Conservation (phyloP, 2,797 vertebrate genomes). For the Borostomias antarcticus region DNA sequence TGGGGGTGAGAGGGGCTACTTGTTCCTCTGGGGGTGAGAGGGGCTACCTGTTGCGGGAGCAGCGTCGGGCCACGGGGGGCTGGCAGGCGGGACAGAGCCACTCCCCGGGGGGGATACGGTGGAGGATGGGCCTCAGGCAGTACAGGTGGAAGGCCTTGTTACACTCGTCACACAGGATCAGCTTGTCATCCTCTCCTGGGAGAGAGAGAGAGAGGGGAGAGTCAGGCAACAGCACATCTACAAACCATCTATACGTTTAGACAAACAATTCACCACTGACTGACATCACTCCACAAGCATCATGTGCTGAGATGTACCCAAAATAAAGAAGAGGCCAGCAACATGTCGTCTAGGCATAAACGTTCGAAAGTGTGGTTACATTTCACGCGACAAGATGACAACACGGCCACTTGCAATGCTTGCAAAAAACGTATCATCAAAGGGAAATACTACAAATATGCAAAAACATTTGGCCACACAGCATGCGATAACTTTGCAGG, state of each 20-base stretch:
- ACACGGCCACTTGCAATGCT: no score
- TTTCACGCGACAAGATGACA: no score
- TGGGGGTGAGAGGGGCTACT: neutral
- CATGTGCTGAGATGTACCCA: no score
- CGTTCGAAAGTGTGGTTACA: no score
- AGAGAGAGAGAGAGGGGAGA: neutral
- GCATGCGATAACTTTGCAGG: no score
- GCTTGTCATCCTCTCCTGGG: slow-evolving; percentile 93
- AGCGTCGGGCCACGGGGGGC: slow-evolving; percentile 86
- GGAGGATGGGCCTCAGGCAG: slow-evolving; percentile 91
- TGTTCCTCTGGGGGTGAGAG: no score
- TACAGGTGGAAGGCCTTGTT: slow-evolving; percentile 99
- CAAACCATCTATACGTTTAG: neutral
- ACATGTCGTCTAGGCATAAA: no score
- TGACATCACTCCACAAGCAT: no score
- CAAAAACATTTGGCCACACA: no score
- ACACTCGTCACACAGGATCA: slow-evolving; percentile 96
- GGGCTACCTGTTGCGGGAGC: slow-evolving; percentile 86
- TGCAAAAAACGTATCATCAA: no score
- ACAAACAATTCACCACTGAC: neutral
- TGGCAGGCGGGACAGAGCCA: slow-evolving; percentile 98
- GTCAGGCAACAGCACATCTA: neutral
- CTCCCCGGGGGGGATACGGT: slow-evolving; percentile 90
- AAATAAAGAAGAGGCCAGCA: no score
- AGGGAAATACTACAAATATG: no score